Evolutionary conservation across 2,797 vertebrate genomes (phyloP).

Genomic region (Pangasius larnaudii): DNA sequence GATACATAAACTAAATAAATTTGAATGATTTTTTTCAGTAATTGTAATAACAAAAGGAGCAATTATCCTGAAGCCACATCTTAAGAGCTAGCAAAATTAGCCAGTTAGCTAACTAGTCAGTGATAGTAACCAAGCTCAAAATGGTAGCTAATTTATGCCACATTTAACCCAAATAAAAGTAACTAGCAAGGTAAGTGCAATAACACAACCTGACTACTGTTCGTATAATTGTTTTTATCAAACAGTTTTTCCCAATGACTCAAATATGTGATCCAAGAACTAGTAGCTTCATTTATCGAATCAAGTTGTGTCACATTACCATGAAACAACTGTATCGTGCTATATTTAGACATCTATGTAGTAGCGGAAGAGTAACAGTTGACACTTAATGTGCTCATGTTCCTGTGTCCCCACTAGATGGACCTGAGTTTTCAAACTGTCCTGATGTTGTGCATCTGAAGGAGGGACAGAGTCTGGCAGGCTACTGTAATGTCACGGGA

Average conservation of each 20-base stretch:
- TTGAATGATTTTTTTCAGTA: neutral
- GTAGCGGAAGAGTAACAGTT: neutral
- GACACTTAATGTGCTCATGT: neutral
- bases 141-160: neutral
- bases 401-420: slow-evolving; percentile 56
- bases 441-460: neutral
- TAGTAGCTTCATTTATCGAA: neutral
- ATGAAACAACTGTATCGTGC: neutral
- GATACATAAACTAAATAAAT: neutral
- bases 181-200: neutral
- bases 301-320: neutral
- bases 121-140: neutral
- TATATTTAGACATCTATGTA: neutral
- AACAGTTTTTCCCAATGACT: neutral
- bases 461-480: slow-evolving; percentile 59
- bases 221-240: neutral
- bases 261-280: neutral
- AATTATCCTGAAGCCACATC: neutral
- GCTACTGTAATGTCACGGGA: slow-evolving; percentile 58
- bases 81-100: neutral
- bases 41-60: neutral
- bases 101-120: neutral
- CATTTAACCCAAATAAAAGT: neutral
- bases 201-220: neutral
- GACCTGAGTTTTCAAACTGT: slow-evolving; percentile 60